Evolutionary conservation across 2,113 vertebrate genomes (phyloP), one percentile per base, ranked within the genome.

Genomic region (Dasyprocta punctata): DNA sequence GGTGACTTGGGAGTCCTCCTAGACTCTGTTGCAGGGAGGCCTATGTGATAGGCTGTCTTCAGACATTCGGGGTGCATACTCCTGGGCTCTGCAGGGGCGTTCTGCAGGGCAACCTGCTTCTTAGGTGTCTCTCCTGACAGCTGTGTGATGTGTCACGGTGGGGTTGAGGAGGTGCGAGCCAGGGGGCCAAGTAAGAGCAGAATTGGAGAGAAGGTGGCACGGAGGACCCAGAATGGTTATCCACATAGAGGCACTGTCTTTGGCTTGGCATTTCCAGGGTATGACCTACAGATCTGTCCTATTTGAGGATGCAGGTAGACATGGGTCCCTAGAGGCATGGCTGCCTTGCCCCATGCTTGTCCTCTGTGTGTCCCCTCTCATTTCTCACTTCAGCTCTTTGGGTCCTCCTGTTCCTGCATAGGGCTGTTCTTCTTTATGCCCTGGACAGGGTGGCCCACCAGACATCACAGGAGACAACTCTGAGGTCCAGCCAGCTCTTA

Each of bases 171-270:
- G 28, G 77, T 52, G 17, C 0, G 0, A 2, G 36, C 60, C 33
- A 61, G n/a, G 33, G 13, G 14, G 49, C 12, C 4, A 33, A 47
- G 16, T 0, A 0, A 47, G 17, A 83, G 33, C 86, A 47, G 88
- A 56, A 47, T 24, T 19, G 13, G 54, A 71, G 80, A 54, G 83
- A 47, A 81, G 8, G 7, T 4, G 41, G 80, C 8, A 13, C 30
- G 13, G 86, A 36, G 17, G 0, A 9, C n/a, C 83, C 28, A 26
- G 56, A 24, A 17, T n/a, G 41, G 20, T 3, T 5, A 5, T 33
- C 80, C 9, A 0, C 6, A 0, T 1, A 9, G 7, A 9, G 47
- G 33, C 69, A 24, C 56, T n/a, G 38, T 9, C 61, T 1, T 14
- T 28, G 49, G 8, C 26, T 80, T 44, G 52, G 52, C 71, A 33